A percentile compares a stretch with the other conserved stretches of the same genome.
phyloP scores from a whole-genome alignment of 2,888 invertebrate genomes.

The Vesta saturnalis region DNA sequence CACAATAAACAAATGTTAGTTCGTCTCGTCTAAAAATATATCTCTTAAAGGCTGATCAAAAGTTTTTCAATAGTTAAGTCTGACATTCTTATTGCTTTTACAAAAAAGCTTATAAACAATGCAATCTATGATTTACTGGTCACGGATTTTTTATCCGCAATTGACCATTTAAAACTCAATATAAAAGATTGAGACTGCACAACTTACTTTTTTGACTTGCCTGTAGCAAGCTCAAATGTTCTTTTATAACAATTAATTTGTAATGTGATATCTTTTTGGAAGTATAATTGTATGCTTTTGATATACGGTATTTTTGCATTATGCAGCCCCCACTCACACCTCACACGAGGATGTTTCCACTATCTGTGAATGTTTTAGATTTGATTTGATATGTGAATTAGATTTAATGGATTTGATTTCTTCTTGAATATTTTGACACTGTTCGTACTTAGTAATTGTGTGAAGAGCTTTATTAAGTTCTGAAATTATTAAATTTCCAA shows the following conservation, averaged over 20 bases:
- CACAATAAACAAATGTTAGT: no score
- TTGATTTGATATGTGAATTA: background rate
- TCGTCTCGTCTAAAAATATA: background rate
- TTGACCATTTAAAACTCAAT: background rate
- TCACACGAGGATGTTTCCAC: background rate
- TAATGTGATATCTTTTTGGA: background rate
- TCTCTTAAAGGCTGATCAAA: conserved; percentile 1
- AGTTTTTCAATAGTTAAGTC: background rate
- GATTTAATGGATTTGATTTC: background rate
- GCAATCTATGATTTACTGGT: background rate
- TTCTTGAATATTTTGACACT: no score
- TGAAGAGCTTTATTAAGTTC: no score
- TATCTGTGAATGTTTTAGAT: background rate
- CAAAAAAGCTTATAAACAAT: background rate
- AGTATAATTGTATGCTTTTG: background rate
- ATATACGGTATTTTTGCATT: background rate
- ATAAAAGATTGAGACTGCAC: background rate
- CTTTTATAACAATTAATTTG: background rate
- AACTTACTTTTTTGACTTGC: background rate
- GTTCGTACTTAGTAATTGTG: no score
- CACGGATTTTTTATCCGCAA: background rate
- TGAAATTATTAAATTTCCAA: background rate
- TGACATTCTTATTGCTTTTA: background rate
- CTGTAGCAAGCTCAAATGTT: background rate
- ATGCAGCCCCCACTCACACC: no score